Evolutionary conservation across 1,140 invertebrate genomes (phyloP).

Genomic region (Heliothis virescens): DNA sequence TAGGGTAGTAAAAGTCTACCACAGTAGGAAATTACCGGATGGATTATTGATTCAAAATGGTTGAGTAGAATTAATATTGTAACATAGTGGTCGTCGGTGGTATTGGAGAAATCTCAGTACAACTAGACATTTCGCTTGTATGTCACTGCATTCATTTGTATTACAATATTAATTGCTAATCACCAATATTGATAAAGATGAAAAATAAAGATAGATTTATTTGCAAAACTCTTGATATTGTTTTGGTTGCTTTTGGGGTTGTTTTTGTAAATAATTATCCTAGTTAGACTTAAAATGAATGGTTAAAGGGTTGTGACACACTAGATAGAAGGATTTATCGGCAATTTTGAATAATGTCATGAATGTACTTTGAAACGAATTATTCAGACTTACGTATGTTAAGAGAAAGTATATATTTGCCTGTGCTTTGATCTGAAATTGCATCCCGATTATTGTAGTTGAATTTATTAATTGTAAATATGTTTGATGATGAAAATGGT

Average conservation of each 20-base stretch:
- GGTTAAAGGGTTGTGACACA: conserved; percentile 46
- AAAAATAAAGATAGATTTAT: no score
- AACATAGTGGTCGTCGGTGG: no score
- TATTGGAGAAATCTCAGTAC: no score
- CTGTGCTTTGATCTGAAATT: conserved; percentile 44
- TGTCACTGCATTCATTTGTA: no score
- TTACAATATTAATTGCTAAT: no score
- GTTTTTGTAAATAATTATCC: conserved; percentile 34
- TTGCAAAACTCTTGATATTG: no score
- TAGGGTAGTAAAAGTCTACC: no score
- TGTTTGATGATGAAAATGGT: conserved; percentile 9
- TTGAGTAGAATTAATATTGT: no score
- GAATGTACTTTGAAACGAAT: conserved; percentile 34
- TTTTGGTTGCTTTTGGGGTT: background rate
- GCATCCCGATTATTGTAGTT: conserved; percentile 29
- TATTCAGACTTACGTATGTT: conserved; percentile 35
- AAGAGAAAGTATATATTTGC: conserved; percentile 18
- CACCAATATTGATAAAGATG: no score
- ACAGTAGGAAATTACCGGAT: no score
- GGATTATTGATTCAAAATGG: no score
- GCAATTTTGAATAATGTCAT: conserved; percentile 26
- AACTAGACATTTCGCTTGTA: no score
- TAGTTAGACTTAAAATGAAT: conserved; percentile 38
- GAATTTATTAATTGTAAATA: conserved; percentile 37
- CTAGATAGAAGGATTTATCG: conserved; percentile 42